Base-by-base conservation (phyloP, 2,797 vertebrate genomes). In the Parambassis ranga region DNA sequence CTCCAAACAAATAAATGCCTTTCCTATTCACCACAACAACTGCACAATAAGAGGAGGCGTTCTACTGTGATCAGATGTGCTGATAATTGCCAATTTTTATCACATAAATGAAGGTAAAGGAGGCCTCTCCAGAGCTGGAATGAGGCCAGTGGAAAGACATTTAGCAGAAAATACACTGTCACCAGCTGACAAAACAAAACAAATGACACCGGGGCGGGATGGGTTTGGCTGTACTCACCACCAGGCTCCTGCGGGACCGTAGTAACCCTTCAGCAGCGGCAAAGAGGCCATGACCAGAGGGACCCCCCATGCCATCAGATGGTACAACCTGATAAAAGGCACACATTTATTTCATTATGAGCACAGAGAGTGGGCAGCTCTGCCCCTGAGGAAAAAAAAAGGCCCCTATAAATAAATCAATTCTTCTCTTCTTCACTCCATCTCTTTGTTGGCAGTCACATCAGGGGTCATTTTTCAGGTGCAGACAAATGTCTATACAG, bases 171-270 rank as follows among this genome's bases (percentile, higher is more conserved):
- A 65, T 33, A 27, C 4, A 8, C 42, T 2, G 65, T 47, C 18
- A 26, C 46, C 41, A 58, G 53, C 64, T 55, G 47, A 28, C 41
- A 59, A 39, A 30, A 44, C 16, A 50, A 59, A 39, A 56, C n/a
- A 57, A 63, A 27, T 3, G 3, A 10, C 26, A 49, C 22, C 15
- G n/a, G 5, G 39, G 55, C 38, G 11, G 27, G 48, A 5, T 6
- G n/a, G n/a, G 2, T 28, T 8, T 10, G 47, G 71, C 28, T 62
- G 65, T 83, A 77, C 89, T 51, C 37, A 93, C 92, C 82, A 79
- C 91, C 91, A 95, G 59, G 90, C 80, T 79, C 93, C 91, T 14
- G 92, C 92, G 14, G 90, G 91, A 65, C 92, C 92, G 18, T 92
- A 90, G 88, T 88, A 93, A 71, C 93, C 90, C 78, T 84, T 90